Base-by-base conservation (phyloP, 2,113 vertebrate genomes). In the Laterallus jamaicensis region DNA sequence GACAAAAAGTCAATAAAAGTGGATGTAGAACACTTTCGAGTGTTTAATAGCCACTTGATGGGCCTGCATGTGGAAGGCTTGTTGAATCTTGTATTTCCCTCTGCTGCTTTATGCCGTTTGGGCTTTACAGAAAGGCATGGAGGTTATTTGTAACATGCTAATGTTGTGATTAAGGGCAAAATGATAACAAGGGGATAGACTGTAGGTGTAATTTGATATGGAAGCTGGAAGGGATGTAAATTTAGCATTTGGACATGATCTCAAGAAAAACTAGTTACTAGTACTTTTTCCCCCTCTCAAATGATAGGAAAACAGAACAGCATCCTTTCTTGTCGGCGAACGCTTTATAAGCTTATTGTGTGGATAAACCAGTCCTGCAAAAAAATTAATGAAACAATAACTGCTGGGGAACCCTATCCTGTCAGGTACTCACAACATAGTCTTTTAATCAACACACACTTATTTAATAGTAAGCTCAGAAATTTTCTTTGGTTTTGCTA, bases 361-460 rank as follows among this genome's bases (percentile, higher is more conserved):
- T 62, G 40, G 67, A 63, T 35, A 71, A 94, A 77, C 10, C 17
- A 82, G 92, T 42, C 73, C 88, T 50, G 78, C 54, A 28, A 78
- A 74, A 84, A 85, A 70, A 91, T 86, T 90, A 71, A 82, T 91
- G 82, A 83, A 93, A 93, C 54, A 82, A 78, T 86, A 67, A 59
- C 35, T 16, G 15, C 44, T 91, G 85, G 37, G 32, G 95, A 95
- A 82, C 21, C 49, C 60, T 94, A 88, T 80, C 86, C 75, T 95
- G 68, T 68, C 73, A 19, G 59, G 50, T 82, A 92, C 50, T 93
- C 92, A 87, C 1, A 40, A 55, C 63, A 90, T 49, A 56, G 40
- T 87, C 50, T 92, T 94, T 73, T 58, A 98, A 96, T 96, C 83
- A 96, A 94, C 89, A 73, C 31, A 82, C 40, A 78, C 50, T 58